phyloP scores from a whole-genome alignment of 1,140 invertebrate genomes.

The Lordiphosa collinella region DNA sequence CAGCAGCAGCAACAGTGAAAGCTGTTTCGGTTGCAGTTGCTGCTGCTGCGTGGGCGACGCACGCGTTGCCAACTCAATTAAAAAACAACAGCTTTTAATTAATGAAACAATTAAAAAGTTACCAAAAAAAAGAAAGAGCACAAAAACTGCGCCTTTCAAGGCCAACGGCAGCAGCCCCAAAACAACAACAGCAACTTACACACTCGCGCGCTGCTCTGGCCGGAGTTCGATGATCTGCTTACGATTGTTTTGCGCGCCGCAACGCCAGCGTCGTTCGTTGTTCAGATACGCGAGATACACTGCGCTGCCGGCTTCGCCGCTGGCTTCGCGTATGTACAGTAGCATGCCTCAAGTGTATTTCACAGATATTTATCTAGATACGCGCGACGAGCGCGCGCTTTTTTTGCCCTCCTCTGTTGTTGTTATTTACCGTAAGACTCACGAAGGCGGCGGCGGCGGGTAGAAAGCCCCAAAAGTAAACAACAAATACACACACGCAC shows the following conservation, averaged over 20 bases:
- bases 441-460: conserved; percentile 31
- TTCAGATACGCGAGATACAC: conserved; percentile 7
- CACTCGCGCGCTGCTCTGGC: conserved; percentile 7
- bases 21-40: conserved; percentile 37
- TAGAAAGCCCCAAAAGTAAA: conserved; percentile 29
- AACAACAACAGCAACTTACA: conserved; percentile 14
- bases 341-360: conserved; percentile 71
- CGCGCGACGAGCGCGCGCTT: conserved; percentile 49
- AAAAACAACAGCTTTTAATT: conserved; percentile 51
- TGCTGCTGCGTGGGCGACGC: conserved; percentile 61
- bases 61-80: conserved; percentile 74
- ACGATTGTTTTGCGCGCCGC: conserved; percentile 53
- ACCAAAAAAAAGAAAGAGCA: conserved; percentile 31
- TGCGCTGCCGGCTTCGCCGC: conserved; percentile 20
- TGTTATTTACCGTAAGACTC: conserved; percentile 54
- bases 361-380: conserved; percentile 72
- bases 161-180: conserved; percentile 38
- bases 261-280: conserved; percentile 45
- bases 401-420: conserved; percentile 15
- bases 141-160: conserved; percentile 38
- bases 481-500: conserved; percentile 34
- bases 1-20: conserved; percentile 59
- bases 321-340: conserved; percentile 59
- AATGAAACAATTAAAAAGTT: conserved; percentile 70
- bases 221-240: conserved; percentile 74